Conservation (phyloP, 2,797 vertebrate genomes). For the Anas flavirostris region DNA sequence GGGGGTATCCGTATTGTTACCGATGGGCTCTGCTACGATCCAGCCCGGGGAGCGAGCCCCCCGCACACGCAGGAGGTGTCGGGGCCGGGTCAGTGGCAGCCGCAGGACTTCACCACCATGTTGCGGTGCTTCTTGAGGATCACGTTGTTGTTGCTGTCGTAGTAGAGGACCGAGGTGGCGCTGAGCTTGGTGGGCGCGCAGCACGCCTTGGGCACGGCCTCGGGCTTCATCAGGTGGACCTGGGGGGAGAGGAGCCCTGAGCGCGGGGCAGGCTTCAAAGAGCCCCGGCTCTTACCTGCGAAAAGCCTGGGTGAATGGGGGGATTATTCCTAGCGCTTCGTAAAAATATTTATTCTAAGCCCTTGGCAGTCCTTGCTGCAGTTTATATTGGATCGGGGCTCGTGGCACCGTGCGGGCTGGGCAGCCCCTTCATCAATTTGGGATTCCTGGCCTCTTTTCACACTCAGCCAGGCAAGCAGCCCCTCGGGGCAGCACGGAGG, state of each 20-base stretch:
- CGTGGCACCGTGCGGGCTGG: neutral
- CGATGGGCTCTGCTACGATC: neutral
- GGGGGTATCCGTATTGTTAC: neutral
- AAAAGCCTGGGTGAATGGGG: conserved; percentile 28
- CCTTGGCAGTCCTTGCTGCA: neutral
- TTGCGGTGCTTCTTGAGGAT: conserved; percentile 97
- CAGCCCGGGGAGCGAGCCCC: neutral
- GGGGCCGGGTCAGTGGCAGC: conserved; percentile 84
- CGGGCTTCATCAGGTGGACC: conserved; percentile 96
- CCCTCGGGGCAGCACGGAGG: accelerated
- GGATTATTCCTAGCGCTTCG: conserved; percentile 53
- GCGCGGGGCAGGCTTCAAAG: accelerated
- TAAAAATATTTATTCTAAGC: conserved; percentile 61
- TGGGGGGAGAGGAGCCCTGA: conserved; percentile 34
- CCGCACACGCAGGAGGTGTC: neutral
- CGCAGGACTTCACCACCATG: conserved; percentile 97
- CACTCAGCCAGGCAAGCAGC: too few species aligned
- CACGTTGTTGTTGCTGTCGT: conserved; percentile 97
- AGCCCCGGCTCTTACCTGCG: neutral
- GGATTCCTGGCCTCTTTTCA: neutral
- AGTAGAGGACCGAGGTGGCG: conserved; percentile 95
- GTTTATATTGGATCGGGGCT: conserved; percentile 60
- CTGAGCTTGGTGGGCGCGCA: conserved; percentile 97
- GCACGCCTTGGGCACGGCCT: conserved; percentile 92
- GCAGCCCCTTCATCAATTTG: neutral